These are phyloP conservation scores for Eupristina koningsbergeri DNA, from an alignment of 1,140 invertebrate species.

Conservation along the genomic window DNA sequence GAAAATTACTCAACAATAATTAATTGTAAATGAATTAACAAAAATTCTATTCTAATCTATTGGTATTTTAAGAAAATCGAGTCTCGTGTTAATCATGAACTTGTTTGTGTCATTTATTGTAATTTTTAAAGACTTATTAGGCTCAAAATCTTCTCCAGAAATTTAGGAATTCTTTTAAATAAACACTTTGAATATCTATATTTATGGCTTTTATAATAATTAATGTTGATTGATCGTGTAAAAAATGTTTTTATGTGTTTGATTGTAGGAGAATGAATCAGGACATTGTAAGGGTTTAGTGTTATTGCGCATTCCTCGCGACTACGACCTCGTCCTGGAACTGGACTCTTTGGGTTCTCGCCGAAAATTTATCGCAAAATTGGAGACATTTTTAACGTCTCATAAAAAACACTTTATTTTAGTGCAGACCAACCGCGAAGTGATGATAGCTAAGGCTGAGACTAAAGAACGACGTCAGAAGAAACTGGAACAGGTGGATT, in stretches of 20 bases:
- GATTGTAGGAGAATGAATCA: slow-evolving; percentile 77
- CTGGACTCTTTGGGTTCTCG: slow-evolving; percentile 87
- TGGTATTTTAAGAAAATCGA: no score
- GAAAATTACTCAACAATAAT: no score
- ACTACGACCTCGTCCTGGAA: slow-evolving; percentile 97
- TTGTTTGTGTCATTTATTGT: no score
- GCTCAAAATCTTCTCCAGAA: no score
- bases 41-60: no score
- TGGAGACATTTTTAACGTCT: slow-evolving; percentile 87
- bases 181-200: no score
- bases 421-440: slow-evolving; percentile 79
- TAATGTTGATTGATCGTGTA: no score
- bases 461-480: slow-evolving; percentile 95
- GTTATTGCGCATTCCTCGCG: slow-evolving; percentile 88
- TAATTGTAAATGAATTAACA: no score
- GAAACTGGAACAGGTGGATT: slow-evolving; percentile 83
- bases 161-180: no score
- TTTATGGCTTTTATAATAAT: no score
- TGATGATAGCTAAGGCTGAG: slow-evolving; percentile 94
- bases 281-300: slow-evolving; percentile 84
- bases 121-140: no score
- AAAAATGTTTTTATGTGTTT: not conserved
- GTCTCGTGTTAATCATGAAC: no score
- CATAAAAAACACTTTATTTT: slow-evolving; percentile 86
- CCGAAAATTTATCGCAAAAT: slow-evolving; percentile 91